Evolutionary conservation across 1,140 invertebrate species (phyloP).

Genomic region (Limonius californicus): DNA sequence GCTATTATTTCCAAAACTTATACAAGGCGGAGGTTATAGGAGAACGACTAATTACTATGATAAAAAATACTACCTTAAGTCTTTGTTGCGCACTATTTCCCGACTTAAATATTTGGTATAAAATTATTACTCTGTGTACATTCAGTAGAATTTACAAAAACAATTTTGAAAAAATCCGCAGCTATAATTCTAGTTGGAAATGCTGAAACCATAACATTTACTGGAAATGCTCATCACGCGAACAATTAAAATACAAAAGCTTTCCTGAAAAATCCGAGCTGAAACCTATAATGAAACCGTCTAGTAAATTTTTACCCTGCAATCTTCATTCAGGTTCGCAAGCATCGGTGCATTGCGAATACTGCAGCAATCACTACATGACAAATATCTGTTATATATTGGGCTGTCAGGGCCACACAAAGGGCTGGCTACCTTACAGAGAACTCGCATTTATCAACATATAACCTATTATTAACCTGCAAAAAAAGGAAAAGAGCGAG

Average conservation of each 20-base stretch:
- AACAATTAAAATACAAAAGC: neutral
- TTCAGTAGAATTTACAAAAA: no score
- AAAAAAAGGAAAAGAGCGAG: neutral
- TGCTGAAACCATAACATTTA: no score
- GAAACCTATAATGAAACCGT: slow-evolving; percentile 3
- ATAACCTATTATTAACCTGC: neutral
- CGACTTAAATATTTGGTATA: neutral
- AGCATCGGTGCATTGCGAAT: neutral
- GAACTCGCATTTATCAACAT: neutral
- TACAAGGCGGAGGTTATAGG: no score
- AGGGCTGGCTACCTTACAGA: neutral
- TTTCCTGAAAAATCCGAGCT: slow-evolving; percentile 1
- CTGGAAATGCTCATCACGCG: no score
- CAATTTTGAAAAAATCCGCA: no score
- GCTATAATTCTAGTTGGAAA: no score
- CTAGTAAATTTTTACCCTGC: slow-evolving; percentile 2
- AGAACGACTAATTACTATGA: no score
- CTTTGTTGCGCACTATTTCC: no score
- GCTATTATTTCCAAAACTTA: no score
- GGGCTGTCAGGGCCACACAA: neutral
- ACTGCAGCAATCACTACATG: slow-evolving; percentile 3
- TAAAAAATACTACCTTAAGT: no score
- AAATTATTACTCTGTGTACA: neutral
- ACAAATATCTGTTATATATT: slow-evolving; percentile 11
- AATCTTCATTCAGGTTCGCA: neutral